Percentiles rank a stretch among this genome's conserved stretches.
These are phyloP conservation scores for Caprella mutica DNA, from an alignment of 2,888 invertebrate genomes.

Conservation along the genomic window DNA sequence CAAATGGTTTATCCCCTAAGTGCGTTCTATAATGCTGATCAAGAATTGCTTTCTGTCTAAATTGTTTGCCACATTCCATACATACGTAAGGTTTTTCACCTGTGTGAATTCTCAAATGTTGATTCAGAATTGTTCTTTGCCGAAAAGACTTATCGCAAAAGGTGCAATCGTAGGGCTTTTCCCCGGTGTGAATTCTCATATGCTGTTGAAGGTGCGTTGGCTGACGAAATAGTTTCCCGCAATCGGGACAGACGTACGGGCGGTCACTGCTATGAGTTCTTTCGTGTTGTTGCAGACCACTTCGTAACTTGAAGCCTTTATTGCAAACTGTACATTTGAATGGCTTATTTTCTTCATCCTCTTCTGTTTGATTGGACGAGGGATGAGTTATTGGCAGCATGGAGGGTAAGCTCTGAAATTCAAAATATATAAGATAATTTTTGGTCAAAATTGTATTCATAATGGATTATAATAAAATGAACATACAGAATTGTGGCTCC, in stretches of 20 bases:
- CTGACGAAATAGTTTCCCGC: slow-evolving; percentile 32
- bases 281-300: slow-evolving; percentile 31
- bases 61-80: slow-evolving; percentile 33
- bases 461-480: not conserved
- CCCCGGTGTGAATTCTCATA: slow-evolving; percentile 31
- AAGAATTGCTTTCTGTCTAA: slow-evolving; percentile 30
- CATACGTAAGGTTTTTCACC: slow-evolving; percentile 33
- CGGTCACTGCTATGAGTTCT: slow-evolving; percentile 31
- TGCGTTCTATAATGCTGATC: slow-evolving; percentile 33
- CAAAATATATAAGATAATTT: not conserved
- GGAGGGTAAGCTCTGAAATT: slow-evolving; percentile 26
- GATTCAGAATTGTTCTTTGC: slow-evolving; percentile 32
- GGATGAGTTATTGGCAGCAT: slow-evolving; percentile 33
- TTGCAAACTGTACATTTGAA: slow-evolving; percentile 29
- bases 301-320: slow-evolving; percentile 31
- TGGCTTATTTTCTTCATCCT: slow-evolving; percentile 31
- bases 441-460: not conserved
- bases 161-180: slow-evolving; percentile 33
- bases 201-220: slow-evolving; percentile 34
- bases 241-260: slow-evolving; percentile 33
- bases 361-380: slow-evolving; percentile 17
- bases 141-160: slow-evolving; percentile 32
- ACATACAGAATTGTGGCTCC: slow-evolving; percentile 26
- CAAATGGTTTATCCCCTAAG: slow-evolving; percentile 31
- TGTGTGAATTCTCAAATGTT: slow-evolving; percentile 31